Conservation (phyloP, 2,888 invertebrate species). For the Myopa testacea region DNA sequence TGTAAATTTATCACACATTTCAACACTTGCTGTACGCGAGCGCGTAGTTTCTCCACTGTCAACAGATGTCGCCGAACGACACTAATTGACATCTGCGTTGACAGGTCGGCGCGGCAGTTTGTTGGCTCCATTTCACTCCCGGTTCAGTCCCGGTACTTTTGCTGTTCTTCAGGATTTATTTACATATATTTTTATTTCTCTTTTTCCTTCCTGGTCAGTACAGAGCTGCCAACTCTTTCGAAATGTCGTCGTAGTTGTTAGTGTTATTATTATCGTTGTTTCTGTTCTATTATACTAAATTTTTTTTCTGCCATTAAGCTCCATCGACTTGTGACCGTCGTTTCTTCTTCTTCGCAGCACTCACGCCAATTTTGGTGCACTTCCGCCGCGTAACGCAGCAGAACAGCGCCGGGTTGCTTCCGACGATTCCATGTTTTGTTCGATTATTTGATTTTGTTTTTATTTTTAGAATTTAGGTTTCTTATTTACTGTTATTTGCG, state of each 20-base stretch:
- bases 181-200: background rate
- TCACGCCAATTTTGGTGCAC: background rate
- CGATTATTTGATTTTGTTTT: slow-evolving; percentile 1
- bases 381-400: background rate
- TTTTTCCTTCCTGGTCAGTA: background rate
- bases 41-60: slow-evolving; percentile 65
- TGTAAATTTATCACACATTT: slow-evolving; percentile 68
- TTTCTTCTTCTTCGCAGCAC: background rate
- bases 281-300: background rate
- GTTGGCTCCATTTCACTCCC: slow-evolving; percentile 13
- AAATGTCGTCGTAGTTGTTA: slow-evolving; percentile 46
- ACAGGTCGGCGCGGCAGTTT: slow-evolving; percentile 25
- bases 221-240: slow-evolving; percentile 10
- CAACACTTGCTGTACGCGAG: slow-evolving; percentile 65
- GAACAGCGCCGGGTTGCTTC: background rate
- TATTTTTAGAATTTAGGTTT: no score
- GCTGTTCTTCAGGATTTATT: background rate
- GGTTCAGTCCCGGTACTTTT: background rate
- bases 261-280: slow-evolving; percentile 43
- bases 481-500: background rate
- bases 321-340: slow-evolving; percentile 24
- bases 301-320: slow-evolving; percentile 36
- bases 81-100: slow-evolving; percentile 50
- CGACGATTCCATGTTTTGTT: slow-evolving; percentile 3
- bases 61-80: slow-evolving; percentile 60